These are phyloP conservation scores for Sebastes matsubarae DNA, from an alignment of 2,797 vertebrate species.

Conservation along the genomic window DNA sequence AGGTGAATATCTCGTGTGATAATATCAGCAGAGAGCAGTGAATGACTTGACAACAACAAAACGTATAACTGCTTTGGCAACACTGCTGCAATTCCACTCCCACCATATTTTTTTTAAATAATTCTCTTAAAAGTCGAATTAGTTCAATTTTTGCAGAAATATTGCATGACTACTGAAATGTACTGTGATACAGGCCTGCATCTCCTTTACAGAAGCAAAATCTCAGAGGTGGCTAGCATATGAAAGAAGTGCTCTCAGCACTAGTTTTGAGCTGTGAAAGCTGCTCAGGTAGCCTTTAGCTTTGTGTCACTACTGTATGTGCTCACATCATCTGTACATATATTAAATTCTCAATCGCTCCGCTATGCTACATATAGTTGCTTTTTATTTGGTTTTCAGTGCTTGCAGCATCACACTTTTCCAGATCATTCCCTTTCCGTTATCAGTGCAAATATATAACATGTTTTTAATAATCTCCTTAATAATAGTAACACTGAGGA, in stretches of 20 bases:
- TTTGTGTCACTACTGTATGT: constrained; percentile 22
- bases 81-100: constrained; percentile 26
- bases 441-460: constrained; percentile 79
- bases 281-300: constrained; percentile 36
- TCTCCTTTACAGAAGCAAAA: constrained; percentile 30
- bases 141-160: background rate
- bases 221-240: constrained; percentile 53
- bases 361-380: constrained; percentile 83
- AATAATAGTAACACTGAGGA: constrained; percentile 49
- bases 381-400: constrained; percentile 84
- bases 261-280: constrained; percentile 41
- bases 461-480: constrained; percentile 47
- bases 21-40: constrained; percentile 3
- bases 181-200: constrained; percentile 27
- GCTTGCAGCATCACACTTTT: constrained; percentile 76
- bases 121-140: constrained; percentile 24
- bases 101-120: constrained; percentile 4
- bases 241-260: constrained; percentile 74
- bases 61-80: constrained; percentile 56
- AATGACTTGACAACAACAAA: constrained; percentile 7
- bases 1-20: background rate
- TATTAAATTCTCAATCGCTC: constrained; percentile 75
- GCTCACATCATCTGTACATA: constrained; percentile 68
- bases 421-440: constrained; percentile 70
- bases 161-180: constrained; percentile 7